Conservation (phyloP, 2,888 invertebrate species). For the Lycia hirtaria region DNA sequence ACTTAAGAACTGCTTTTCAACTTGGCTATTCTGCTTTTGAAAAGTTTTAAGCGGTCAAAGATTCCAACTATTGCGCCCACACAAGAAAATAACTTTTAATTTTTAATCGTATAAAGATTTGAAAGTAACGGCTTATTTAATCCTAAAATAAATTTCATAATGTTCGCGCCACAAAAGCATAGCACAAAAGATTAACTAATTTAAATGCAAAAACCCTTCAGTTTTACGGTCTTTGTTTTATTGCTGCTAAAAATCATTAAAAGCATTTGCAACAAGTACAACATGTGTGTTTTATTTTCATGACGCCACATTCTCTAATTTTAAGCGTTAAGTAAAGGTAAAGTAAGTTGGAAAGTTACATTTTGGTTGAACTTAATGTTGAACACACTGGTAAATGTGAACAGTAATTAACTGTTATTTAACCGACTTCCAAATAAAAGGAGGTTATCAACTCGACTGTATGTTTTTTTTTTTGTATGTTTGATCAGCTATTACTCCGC, state of each 20-base stretch:
- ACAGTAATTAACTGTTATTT: too few species aligned
- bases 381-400: too few species aligned
- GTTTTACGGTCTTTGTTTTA: background rate
- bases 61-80: background rate
- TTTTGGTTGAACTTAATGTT: too few species aligned
- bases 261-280: background rate
- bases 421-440: too few species aligned
- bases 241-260: background rate
- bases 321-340: background rate
- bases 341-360: too few species aligned
- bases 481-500: too few species aligned
- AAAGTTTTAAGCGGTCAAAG: background rate
- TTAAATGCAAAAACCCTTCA: conserved; percentile 4
- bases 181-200: conserved; percentile 4
- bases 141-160: background rate
- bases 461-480: too few species aligned
- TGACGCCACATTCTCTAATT: background rate
- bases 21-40: background rate
- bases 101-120: conserved; percentile 2
- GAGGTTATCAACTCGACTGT: too few species aligned
- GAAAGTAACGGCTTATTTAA: background rate
- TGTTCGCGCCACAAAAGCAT: background rate
- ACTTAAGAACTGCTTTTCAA: background rate
- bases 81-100: background rate
- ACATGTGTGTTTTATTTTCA: conserved; percentile 4